Evolutionary conservation across 2,797 vertebrate species (phyloP).

Genomic region (Triplophysa yarkandensis): DNA sequence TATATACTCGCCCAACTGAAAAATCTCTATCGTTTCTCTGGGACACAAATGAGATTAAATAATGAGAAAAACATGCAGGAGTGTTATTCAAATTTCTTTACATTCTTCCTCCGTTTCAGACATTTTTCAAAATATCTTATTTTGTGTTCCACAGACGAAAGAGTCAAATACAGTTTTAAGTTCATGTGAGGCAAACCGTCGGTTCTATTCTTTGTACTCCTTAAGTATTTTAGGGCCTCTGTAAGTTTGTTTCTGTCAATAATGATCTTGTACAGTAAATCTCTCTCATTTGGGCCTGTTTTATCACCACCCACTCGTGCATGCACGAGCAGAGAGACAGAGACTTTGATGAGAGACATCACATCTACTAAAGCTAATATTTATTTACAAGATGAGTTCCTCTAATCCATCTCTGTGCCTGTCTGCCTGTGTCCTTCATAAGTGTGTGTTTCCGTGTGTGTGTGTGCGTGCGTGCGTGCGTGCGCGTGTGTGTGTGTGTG

Average conservation of each 20-base stretch:
- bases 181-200: no score
- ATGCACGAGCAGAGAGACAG: conserved; percentile 28
- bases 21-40: neutral
- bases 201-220: neutral
- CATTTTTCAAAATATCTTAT: no score
- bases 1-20: neutral
- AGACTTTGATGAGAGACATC: conserved; percentile 61
- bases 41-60: neutral
- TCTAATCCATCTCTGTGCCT: conserved; percentile 49
- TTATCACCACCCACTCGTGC: conserved; percentile 13
- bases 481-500: neutral
- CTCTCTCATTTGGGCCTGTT: neutral
- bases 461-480: conserved; percentile 37
- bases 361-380: conserved; percentile 71
- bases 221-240: neutral
- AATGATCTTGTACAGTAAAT: neutral
- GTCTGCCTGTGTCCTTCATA: conserved; percentile 60
- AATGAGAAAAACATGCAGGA: neutral
- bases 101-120: no score
- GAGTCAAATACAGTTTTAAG: no score
- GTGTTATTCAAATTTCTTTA: neutral
- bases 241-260: neutral
- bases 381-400: conserved; percentile 67
- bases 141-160: no score
- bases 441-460: conserved; percentile 39